A percentile compares a stretch with the other conserved stretches of the same genome.
These are phyloP conservation scores for Trilocha varians DNA, from an alignment of 2,888 invertebrate genomes.

Conservation along the genomic window DNA sequence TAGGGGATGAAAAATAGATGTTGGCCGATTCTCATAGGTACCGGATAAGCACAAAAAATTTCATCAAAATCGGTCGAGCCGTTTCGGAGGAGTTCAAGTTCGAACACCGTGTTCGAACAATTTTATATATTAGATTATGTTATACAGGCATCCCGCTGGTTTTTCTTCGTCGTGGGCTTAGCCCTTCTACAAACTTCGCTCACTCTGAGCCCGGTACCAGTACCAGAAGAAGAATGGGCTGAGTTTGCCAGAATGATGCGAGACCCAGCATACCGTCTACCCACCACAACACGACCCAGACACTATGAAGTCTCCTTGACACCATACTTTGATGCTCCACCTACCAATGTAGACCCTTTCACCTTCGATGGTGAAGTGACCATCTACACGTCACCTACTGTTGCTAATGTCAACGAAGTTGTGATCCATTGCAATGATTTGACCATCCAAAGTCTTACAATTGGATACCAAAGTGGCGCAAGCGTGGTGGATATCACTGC, in stretches of 20 bases:
- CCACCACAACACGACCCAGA: constrained; percentile 57
- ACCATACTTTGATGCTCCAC: constrained; percentile 53
- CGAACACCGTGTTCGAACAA: no score
- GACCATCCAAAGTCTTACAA: constrained; percentile 49
- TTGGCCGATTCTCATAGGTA: no score
- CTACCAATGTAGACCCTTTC: constrained; percentile 30
- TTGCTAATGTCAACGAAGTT: constrained; percentile 30
- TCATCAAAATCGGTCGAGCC: no score
- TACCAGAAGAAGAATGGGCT: constrained; percentile 48
- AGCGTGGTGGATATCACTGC: constrained; percentile 17
- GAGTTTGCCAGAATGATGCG: constrained; percentile 32
- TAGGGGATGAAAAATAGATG: no score
- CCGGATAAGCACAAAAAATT: no score
- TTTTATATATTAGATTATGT: no score
- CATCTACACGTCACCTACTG: constrained; percentile 34
- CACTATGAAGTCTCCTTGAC: constrained; percentile 68
- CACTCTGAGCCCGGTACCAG: constrained; percentile 41
- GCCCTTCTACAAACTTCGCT: constrained; percentile 37
- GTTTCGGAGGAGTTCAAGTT: no score
- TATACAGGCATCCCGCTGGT: constrained; percentile 43
- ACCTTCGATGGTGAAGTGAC: constrained; percentile 53
- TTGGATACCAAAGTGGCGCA: constrained; percentile 14
- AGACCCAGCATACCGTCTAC: constrained; percentile 53
- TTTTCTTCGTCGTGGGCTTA: constrained; percentile 31
- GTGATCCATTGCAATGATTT: constrained; percentile 54